These are phyloP conservation scores for western clawed frog (Xenopus tropicalis) DNA, from an alignment of 2,113 vertebrate genomes.

Conservation along the genomic window UCB_Xtro_10.0 CM004451.2:64961001-64961500, in stretches of 20 bases:
- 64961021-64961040: too few relatives aligned
- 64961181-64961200: constrained; percentile 88
- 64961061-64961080: constrained; percentile 88
- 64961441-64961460: too few relatives aligned
- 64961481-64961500: too few relatives aligned
- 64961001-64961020: too few relatives aligned
- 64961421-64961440: too few relatives aligned
- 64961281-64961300: constrained; percentile 70
- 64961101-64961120: constrained; percentile 94
- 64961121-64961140: constrained; percentile 90
- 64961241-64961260: constrained; percentile 71
- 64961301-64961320: constrained; percentile 75
- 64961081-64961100: constrained; percentile 92
- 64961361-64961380: too few relatives aligned
- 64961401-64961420: too few relatives aligned
- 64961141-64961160: constrained; percentile 90
- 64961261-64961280: constrained; percentile 71
- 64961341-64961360: too few relatives aligned
- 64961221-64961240: constrained; percentile 78
- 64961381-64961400: too few relatives aligned
- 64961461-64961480: too few relatives aligned
- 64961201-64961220: constrained; percentile 80
- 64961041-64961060: neutral
- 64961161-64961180: constrained; percentile 83
- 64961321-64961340: constrained; percentile 3